Conservation (phyloP, 2,888 invertebrate genomes). For the Iphiclides podalirius region DNA sequence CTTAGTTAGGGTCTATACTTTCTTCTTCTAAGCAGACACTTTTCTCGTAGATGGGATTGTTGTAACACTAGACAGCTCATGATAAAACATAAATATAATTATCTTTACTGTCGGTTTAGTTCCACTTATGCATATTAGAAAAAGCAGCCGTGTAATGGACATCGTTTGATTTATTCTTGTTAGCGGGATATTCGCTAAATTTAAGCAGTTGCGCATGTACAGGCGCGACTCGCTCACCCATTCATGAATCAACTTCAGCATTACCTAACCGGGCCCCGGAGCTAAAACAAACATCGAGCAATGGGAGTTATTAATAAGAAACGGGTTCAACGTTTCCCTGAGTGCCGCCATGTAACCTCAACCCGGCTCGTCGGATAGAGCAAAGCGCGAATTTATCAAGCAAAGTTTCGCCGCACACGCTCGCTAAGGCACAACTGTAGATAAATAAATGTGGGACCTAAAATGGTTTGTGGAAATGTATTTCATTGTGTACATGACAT, state of each 20-base stretch:
- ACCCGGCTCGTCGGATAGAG: conserved; percentile 39
- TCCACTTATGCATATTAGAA: too few species aligned
- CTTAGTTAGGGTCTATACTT: too few species aligned
- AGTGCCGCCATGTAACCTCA: conserved; percentile 53
- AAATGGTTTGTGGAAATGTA: too few species aligned
- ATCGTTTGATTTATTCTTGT: too few species aligned
- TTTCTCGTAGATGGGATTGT: too few species aligned
- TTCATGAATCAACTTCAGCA: conserved; percentile 78
- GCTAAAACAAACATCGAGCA: conserved; percentile 68
- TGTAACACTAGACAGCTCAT: too few species aligned
- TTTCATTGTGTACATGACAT: too few species aligned
- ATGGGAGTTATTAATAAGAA: conserved; percentile 74
- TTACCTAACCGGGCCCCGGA: conserved; percentile 68
- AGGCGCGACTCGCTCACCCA: conserved; percentile 58
- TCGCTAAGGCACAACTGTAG: neutral
- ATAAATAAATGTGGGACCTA: conserved; percentile 43
- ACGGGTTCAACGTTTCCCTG: conserved; percentile 73
- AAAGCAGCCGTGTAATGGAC: too few species aligned
- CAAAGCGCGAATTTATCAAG: conserved; percentile 43
- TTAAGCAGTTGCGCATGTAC: conserved; percentile 55
- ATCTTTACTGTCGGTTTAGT: too few species aligned
- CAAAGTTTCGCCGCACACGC: conserved; percentile 31
- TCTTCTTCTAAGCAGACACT: too few species aligned
- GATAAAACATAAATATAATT: too few species aligned
- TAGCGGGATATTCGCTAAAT: conserved; percentile 72